Evolutionary conservation across 1,140 invertebrate genomes (phyloP).

Genomic region (Aphis craccivora): DNA sequence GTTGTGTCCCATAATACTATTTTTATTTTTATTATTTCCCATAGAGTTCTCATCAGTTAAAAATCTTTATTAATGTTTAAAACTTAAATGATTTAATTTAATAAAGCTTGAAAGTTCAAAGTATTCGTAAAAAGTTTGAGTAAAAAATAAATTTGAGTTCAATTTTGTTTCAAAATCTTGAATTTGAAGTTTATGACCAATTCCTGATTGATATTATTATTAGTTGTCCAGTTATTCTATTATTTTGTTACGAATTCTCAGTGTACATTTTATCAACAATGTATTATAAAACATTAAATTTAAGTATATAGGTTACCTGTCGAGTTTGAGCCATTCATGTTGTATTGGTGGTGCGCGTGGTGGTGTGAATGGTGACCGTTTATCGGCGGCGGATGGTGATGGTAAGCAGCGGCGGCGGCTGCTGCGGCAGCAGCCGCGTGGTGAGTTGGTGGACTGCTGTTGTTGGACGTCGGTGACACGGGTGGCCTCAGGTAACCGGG

Average conservation of each 20-base stretch:
- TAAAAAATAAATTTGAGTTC: too few relatives aligned
- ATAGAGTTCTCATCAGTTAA: too few relatives aligned
- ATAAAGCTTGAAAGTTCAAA: too few relatives aligned
- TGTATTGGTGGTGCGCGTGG: conserved; percentile 60
- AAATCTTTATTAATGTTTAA: too few relatives aligned
- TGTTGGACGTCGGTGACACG: conserved; percentile 70
- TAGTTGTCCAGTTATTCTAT: too few relatives aligned
- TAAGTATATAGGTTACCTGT: conserved; percentile 35
- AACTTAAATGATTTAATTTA: too few relatives aligned
- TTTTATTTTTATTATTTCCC: too few relatives aligned
- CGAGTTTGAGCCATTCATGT: conserved; percentile 55
- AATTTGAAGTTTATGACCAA: too few relatives aligned
- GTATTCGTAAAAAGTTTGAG: too few relatives aligned
- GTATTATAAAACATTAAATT: not conserved
- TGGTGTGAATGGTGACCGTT: conserved; percentile 58
- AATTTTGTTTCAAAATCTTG: too few relatives aligned
- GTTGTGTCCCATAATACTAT: too few relatives aligned
- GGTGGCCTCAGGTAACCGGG: conserved; percentile 70
- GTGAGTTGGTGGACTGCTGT: conserved; percentile 64
- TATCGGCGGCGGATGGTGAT: conserved; percentile 47
- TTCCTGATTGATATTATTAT: too few relatives aligned
- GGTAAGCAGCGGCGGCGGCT: conserved; percentile 63
- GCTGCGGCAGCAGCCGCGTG: conserved; percentile 65
- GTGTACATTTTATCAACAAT: not conserved
- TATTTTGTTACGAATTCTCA: not conserved